Evolutionary conservation across 2,113 vertebrate genomes (phyloP), one percentile per base, ranked within the genome.

Genomic region (Orycteropus afer): DNA sequence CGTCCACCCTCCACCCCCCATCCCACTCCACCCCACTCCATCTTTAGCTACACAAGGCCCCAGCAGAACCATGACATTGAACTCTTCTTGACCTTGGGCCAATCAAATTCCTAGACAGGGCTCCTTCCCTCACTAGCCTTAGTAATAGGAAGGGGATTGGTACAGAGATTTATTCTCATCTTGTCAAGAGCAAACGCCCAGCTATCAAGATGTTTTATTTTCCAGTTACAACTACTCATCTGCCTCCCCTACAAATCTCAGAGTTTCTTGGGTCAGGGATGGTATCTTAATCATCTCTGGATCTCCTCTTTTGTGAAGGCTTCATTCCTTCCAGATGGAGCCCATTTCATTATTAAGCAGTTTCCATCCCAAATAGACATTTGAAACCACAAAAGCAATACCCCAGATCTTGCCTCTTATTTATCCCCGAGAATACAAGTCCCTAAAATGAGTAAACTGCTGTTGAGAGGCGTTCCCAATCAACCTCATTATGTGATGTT

Each of bases 321-420:
- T 79, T 32, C 13, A 2, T 67, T 51, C 47, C 27, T 9, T 63
- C 29, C 59, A 59, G 40, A 65, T 89, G 5, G 22, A 93, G 32
- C 69, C 74, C 32, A 23, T 83, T 63, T 81, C 32, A 49, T 90
- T 77, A 15, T 42, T 27, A 73, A 89, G 77, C 27, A 8, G 32
- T 91, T 95, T 61, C 67, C 81, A 69, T 34, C 23, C 51, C 77
- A 85, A 82, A 88, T 2, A 93, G 76, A 76, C 80, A 71, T 45
- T 83, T 80, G 74, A 87, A 94, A 89, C 0, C 59, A 57, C 63
- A 84, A 81, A 86, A 74, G 22, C 37, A 32, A 11, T 40, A 84
- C 10, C 79, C 79, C 27, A 67, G 84, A 79, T 71, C 55, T 67
- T 74, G 42, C 90, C 61, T 89, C 85, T 49, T 69, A 5, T 63